Evolutionary conservation across 2,797 vertebrate genomes (phyloP).

Genomic region (Malacoraja senta): DNA sequence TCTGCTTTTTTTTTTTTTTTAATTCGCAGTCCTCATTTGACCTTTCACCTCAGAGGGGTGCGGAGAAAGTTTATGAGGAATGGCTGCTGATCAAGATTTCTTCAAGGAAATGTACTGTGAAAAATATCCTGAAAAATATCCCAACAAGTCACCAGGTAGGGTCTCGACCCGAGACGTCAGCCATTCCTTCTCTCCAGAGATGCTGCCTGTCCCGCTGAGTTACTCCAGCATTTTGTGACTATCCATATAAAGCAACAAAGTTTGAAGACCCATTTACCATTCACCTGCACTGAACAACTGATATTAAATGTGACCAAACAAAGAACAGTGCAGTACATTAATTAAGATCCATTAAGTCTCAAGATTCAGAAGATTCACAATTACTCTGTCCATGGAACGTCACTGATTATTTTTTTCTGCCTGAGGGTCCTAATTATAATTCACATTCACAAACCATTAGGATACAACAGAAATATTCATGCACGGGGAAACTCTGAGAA

Average conservation of each 20-base stretch:
- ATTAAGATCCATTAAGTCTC: background rate
- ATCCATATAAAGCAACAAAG: background rate
- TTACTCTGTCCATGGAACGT: background rate
- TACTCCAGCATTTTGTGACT: no score
- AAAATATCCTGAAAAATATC: background rate
- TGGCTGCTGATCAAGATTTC: background rate
- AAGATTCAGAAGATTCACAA: no score
- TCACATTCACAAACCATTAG: background rate
- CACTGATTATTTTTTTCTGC: background rate
- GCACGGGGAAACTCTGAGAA: background rate
- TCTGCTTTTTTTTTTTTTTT: no score
- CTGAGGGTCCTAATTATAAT: background rate
- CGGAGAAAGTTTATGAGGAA: background rate
- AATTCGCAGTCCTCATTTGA: background rate
- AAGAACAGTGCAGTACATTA: no score
- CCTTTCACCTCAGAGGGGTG: background rate
- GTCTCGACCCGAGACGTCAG: no score
- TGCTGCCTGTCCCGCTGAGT: no score
- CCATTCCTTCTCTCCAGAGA: no score
- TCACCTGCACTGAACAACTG: background rate
- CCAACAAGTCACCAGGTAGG: background rate
- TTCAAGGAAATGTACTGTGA: no score
- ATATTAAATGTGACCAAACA: background rate
- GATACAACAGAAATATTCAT: background rate
- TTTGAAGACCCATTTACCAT: background rate